These are phyloP conservation scores for Papilio xuthus DNA, from an alignment of 1,140 invertebrate genomes.

Conservation along the genomic window DNA sequence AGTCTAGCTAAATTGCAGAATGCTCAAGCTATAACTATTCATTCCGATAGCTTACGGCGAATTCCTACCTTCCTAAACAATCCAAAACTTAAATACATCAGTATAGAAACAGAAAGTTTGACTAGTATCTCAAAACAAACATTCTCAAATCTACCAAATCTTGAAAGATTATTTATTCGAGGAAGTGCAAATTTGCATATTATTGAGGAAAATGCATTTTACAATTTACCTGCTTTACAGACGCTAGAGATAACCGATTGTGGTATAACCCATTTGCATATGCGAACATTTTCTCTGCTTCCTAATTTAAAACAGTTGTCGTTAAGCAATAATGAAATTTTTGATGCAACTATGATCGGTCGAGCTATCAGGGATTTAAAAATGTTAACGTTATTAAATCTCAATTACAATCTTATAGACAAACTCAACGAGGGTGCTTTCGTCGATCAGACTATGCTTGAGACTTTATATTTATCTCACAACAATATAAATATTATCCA, in stretches of 20 bases:
- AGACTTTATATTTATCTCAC: constrained; percentile 86
- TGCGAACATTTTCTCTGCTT: constrained; percentile 87
- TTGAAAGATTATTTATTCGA: constrained; percentile 89
- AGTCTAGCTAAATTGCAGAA: constrained; percentile 88
- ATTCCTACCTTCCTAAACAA: constrained; percentile 86
- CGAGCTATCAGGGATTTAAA: constrained; percentile 88
- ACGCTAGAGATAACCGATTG: constrained; percentile 90
- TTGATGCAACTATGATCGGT: constrained; percentile 90
- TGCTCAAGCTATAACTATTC: constrained; percentile 91
- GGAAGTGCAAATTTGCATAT: constrained; percentile 85
- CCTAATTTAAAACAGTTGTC: constrained; percentile 87
- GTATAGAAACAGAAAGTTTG: constrained; percentile 86
- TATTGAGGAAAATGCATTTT: constrained; percentile 88
- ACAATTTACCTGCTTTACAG: constrained; percentile 87
- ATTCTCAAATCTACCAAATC: constrained; percentile 86
- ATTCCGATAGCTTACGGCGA: constrained; percentile 87
- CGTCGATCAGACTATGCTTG: constrained; percentile 88
- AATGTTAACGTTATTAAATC: constrained; percentile 84
- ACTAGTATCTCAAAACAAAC: constrained; percentile 86
- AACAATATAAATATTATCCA: constrained; percentile 90
- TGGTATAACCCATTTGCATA: constrained; percentile 90
- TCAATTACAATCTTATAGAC: constrained; percentile 88
- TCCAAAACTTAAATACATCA: constrained; percentile 84
- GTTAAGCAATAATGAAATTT: constrained; percentile 87
- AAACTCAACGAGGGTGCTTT: constrained; percentile 89